phyloP scores from a whole-genome alignment of 2,888 invertebrate genomes.

The Lymantria dispar region DNA sequence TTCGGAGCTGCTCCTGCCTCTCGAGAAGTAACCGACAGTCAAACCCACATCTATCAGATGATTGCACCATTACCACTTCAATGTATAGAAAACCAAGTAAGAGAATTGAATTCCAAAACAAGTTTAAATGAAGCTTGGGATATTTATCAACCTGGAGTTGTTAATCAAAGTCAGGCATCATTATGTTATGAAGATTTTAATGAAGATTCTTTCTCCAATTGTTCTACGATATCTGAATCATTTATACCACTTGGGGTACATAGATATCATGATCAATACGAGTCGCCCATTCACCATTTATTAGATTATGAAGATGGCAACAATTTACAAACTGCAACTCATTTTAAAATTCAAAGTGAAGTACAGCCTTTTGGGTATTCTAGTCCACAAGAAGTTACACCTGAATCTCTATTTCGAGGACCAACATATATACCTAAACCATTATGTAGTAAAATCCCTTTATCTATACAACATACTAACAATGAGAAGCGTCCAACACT shows the following conservation, averaged over 20 bases:
- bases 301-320: not conserved
- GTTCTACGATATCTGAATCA: no score
- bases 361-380: not conserved
- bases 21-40: not conserved
- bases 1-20: not conserved
- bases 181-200: not conserved
- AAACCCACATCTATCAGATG: not conserved
- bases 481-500: not conserved
- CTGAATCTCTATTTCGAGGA: conserved; percentile 14
- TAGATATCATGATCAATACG: no score
- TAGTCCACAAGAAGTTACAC: not conserved
- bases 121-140: conserved; percentile 1
- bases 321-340: conserved; percentile 4
- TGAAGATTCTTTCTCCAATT: not conserved
- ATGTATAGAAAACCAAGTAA: not conserved
- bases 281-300: no score
- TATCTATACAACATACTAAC: not conserved
- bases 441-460: not conserved
- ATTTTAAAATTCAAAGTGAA: not conserved
- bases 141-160: not conserved
- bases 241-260: no score
- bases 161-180: not conserved
- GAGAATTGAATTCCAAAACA: not conserved
- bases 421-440: conserved; percentile 3
- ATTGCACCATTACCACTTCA: not conserved